Evolutionary conservation across 2,888 invertebrate genomes (phyloP).

Genomic region (Drosophila ezoana): DNA sequence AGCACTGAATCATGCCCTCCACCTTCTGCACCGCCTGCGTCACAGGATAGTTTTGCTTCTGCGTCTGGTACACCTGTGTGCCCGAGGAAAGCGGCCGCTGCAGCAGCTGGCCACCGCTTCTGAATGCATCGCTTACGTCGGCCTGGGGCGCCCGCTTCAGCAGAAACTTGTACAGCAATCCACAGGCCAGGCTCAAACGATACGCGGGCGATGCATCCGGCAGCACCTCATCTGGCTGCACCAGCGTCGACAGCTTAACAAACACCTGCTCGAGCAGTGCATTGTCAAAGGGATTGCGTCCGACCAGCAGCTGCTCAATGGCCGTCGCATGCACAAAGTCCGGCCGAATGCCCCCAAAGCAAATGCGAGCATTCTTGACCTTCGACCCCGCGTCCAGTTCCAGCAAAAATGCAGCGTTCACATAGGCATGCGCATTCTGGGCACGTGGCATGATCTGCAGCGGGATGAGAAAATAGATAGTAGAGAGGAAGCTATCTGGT

Average conservation of each 20-base stretch:
- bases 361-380: constrained; percentile 86
- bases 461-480: not conserved
- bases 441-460: constrained; percentile 89
- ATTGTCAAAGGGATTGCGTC: constrained; percentile 85
- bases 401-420: constrained; percentile 91
- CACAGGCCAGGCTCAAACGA: constrained; percentile 89
- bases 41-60: constrained; percentile 89
- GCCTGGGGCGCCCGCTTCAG: constrained; percentile 87
- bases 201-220: constrained; percentile 90
- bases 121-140: constrained; percentile 61
- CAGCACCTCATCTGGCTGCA: constrained; percentile 88
- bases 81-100: constrained; percentile 89
- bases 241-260: constrained; percentile 86
- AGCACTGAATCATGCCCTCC: constrained; percentile 89
- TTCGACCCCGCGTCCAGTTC: constrained; percentile 85
- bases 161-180: constrained; percentile 91
- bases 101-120: constrained; percentile 85
- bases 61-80: constrained; percentile 89
- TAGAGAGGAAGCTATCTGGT: not conserved
- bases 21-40: constrained; percentile 91
- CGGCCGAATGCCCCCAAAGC: constrained; percentile 88
- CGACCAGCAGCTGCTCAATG: constrained; percentile 86
- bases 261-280: constrained; percentile 84
- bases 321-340: constrained; percentile 86
- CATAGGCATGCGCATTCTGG: constrained; percentile 91